Conservation (phyloP, 1,140 invertebrate genomes). For the Drosophila varians region DNA sequence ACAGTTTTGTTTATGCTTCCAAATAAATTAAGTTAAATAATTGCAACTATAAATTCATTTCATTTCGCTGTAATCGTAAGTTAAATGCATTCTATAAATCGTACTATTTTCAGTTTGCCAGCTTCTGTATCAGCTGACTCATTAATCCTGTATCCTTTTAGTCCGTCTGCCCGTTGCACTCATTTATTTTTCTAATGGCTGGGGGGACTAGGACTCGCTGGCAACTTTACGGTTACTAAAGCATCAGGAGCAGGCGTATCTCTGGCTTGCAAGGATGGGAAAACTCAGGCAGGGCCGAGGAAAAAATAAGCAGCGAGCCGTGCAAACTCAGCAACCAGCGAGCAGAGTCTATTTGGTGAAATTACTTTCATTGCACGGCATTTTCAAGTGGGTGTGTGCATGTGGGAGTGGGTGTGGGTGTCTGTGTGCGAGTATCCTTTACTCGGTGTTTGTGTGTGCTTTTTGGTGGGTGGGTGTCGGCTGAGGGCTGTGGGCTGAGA, state of each 20-base stretch:
- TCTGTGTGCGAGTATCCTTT: slow-evolving; percentile 1
- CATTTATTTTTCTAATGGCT: slow-evolving; percentile 40
- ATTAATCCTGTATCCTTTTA: slow-evolving; percentile 44
- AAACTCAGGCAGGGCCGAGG: slow-evolving; percentile 2
- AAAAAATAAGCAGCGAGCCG: slow-evolving; percentile 39
- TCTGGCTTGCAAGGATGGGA: background rate
- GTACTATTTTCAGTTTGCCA: slow-evolving; percentile 2
- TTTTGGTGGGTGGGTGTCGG: background rate
- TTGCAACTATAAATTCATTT: background rate
- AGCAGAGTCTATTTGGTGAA: slow-evolving; percentile 73
- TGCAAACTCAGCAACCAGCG: slow-evolving; percentile 46
- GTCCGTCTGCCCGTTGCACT: slow-evolving; percentile 4
- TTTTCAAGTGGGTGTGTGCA: slow-evolving; percentile 58
- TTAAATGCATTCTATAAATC: background rate
- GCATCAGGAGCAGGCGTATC: slow-evolving; percentile 20
- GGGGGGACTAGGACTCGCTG: background rate
- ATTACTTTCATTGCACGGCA: slow-evolving; percentile 79
- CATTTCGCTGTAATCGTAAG: background rate
- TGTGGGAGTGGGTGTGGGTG: slow-evolving; percentile 1
- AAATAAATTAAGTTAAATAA: background rate
- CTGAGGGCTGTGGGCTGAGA: background rate
- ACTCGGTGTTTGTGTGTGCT: background rate
- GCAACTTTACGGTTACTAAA: background rate
- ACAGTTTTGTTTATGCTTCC: slow-evolving; percentile 11
- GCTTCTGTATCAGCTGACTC: slow-evolving; percentile 9